phyloP scores from a whole-genome alignment of 2,113 vertebrate species.

The Axis porcinus region DNA sequence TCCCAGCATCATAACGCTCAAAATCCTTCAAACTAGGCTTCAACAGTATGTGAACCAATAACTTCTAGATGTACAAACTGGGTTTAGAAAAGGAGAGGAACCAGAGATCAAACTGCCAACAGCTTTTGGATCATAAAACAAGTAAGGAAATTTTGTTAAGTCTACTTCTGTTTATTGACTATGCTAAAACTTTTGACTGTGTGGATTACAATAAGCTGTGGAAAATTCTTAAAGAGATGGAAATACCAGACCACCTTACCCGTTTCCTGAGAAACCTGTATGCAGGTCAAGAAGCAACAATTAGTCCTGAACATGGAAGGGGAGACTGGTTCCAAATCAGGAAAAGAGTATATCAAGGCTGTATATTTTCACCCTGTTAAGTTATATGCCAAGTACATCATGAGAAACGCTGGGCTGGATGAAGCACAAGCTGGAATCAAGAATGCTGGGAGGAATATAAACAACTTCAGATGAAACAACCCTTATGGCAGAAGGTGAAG shows the following conservation, averaged over 20 bases:
- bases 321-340: not conserved
- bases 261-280: not conserved
- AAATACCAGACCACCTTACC: not conserved
- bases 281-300: not conserved
- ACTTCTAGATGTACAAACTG: not conserved
- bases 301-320: not conserved
- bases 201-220: not conserved
- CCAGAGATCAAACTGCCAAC: not conserved
- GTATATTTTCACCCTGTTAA: not conserved
- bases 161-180: not conserved
- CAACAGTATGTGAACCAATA: not conserved
- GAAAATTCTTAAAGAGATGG: not conserved
- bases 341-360: not conserved
- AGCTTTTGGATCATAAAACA: not conserved
- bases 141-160: fast-evolving
- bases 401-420: not conserved
- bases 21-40: not conserved
- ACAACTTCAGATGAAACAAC: not conserved
- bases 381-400: not conserved
- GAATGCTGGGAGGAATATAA: not conserved
- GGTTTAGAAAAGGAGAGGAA: not conserved
- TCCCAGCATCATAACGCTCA: not conserved
- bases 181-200: not conserved
- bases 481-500: not conserved
- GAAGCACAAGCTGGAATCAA: not conserved